Conservation (phyloP, 2,113 vertebrate genomes). For the Ondatra zibethicus region DNA sequence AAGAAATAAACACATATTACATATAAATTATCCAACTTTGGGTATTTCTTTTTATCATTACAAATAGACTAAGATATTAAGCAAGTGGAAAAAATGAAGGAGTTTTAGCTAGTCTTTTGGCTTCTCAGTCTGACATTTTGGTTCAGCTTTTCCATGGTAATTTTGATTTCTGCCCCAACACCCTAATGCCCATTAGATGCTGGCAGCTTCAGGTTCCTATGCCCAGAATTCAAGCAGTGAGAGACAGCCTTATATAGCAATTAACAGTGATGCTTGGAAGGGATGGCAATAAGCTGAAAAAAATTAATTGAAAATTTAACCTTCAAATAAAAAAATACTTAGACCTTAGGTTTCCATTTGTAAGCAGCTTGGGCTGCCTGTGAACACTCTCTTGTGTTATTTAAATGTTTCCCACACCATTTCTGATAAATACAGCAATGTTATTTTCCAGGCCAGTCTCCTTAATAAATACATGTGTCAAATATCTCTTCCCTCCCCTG, state of each 20-base stretch:
- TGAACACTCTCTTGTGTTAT: conserved; percentile 79
- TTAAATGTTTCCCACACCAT: conserved; percentile 78
- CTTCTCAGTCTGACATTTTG: conserved; percentile 38
- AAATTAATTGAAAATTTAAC: conserved; percentile 89
- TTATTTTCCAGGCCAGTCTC: conserved; percentile 78
- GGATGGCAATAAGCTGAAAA: conserved; percentile 82
- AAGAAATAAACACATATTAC: not conserved
- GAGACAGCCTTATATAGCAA: conserved; percentile 81
- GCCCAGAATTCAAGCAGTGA: conserved; percentile 67
- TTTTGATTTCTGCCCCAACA: conserved; percentile 65
- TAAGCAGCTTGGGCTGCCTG: conserved; percentile 82
- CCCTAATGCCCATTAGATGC: conserved; percentile 60
- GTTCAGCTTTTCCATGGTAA: conserved; percentile 44
- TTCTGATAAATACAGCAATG: conserved; percentile 76
- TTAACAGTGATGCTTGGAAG: conserved; percentile 79
- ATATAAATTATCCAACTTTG: not conserved
- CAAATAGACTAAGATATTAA: not conserved
- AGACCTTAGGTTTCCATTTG: conserved; percentile 74
- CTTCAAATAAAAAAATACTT: conserved; percentile 85
- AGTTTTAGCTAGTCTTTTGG: not conserved
- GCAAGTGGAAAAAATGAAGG: not conserved
- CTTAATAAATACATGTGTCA: conserved; percentile 78
- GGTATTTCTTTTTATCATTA: not conserved
- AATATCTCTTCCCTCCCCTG: conserved; percentile 77
- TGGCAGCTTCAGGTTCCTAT: conserved; percentile 66